phyloP scores from a whole-genome alignment of 2,113 vertebrate genomes.

The Pardalotus punctatus region DNA sequence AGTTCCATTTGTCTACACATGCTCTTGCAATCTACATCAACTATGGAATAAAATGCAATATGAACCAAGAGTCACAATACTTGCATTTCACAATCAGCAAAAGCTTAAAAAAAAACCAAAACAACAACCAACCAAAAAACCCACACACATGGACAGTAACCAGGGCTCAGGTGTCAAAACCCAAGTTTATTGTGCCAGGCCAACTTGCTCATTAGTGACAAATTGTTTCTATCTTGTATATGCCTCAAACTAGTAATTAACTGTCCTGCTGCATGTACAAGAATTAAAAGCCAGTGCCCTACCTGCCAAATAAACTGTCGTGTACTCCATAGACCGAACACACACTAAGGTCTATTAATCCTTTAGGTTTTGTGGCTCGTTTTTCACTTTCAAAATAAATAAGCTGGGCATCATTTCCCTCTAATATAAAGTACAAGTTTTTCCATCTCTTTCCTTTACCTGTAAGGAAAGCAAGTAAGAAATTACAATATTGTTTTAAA shows the following conservation, averaged over 20 bases:
- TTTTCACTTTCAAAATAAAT: conserved; percentile 99
- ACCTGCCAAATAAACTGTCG: conserved; percentile 99
- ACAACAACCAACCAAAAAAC: background rate
- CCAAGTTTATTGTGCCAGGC: background rate
- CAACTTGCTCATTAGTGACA: background rate
- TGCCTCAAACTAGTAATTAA: background rate
- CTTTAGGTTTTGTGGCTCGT: conserved; percentile 99
- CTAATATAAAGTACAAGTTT: conserved; percentile 97
- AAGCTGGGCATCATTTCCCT: conserved; percentile 97
- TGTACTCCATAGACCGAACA: conserved; percentile 97
- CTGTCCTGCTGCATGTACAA: background rate
- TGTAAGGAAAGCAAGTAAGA: conserved; percentile 51
- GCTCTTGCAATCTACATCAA: background rate
- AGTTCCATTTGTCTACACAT: background rate
- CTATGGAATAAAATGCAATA: conserved; percentile 1
- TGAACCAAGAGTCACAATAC: background rate
- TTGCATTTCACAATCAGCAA: background rate
- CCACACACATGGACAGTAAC: background rate
- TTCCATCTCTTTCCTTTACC: conserved; percentile 99
- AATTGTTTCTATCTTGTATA: background rate
- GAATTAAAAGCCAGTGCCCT: conserved; percentile 32
- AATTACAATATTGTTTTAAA: background rate
- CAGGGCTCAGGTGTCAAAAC: background rate
- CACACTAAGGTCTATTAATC: conserved; percentile 96
- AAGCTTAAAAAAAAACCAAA: background rate